These are phyloP conservation scores for Anorthoa munda DNA, from an alignment of 2,888 invertebrate genomes.

Conservation along the genomic window DNA sequence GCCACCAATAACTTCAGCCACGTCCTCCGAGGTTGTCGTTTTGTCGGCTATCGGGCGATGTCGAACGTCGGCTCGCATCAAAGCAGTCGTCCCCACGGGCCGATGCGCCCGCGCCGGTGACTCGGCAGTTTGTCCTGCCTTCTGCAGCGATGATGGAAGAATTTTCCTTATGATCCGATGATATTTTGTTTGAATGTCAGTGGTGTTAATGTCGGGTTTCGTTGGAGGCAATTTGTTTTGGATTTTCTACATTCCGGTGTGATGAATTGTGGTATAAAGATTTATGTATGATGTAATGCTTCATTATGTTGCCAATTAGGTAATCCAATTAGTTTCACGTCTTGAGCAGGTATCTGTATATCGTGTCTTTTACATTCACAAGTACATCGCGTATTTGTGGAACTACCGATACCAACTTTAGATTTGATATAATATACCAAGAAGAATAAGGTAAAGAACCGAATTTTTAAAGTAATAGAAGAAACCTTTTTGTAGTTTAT, in stretches of 20 bases:
- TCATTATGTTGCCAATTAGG: not conserved
- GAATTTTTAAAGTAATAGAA: too few relatives aligned
- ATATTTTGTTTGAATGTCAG: slow-evolving; percentile 64
- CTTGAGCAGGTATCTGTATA: too few relatives aligned
- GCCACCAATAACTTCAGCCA: slow-evolving; percentile 70
- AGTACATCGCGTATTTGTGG: not conserved
- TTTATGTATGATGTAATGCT: not conserved
- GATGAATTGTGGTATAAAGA: not conserved
- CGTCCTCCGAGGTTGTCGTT: slow-evolving; percentile 80
- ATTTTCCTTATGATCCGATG: slow-evolving; percentile 81
- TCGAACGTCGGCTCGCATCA: slow-evolving; percentile 89
- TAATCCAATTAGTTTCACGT: too few relatives aligned
- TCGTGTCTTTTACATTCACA: not conserved
- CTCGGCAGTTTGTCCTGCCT: slow-evolving; percentile 82
- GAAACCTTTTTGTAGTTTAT: too few relatives aligned
- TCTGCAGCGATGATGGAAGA: slow-evolving; percentile 73
- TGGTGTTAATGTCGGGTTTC: slow-evolving; percentile 55
- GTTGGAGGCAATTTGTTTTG: slow-evolving; percentile 59
- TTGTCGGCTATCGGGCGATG: slow-evolving; percentile 88
- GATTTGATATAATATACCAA: too few relatives aligned
- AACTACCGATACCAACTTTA: not conserved
- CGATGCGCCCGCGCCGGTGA: slow-evolving; percentile 87
- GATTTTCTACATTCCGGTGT: slow-evolving; percentile 48
- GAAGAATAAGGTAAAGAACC: too few relatives aligned
- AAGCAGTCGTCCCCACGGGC: slow-evolving; percentile 80